Evolutionary conservation across 2,797 vertebrate genomes (phyloP).

Genomic region (Synaphobranchus kaupii): DNA sequence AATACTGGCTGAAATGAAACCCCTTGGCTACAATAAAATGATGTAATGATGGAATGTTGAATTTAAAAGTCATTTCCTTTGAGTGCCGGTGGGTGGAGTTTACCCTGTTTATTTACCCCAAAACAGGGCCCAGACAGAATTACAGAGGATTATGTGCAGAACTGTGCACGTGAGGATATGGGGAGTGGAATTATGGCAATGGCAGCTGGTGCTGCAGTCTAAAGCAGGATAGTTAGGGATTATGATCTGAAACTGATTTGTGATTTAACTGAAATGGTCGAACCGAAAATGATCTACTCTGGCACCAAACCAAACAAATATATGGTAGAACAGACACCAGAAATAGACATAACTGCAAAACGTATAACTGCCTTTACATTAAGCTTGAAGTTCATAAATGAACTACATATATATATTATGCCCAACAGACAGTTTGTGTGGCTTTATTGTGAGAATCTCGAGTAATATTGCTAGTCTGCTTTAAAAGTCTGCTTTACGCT

Average conservation of each 20-base stretch:
- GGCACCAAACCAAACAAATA: background rate
- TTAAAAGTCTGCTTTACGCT: background rate
- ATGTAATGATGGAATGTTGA: background rate
- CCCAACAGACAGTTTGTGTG: background rate
- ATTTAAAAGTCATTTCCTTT: conserved; percentile 15
- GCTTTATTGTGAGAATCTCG: background rate
- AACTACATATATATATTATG: background rate
- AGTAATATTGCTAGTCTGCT: background rate
- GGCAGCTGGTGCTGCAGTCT: conserved; percentile 40
- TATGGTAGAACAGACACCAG: background rate
- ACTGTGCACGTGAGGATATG: conserved; percentile 30
- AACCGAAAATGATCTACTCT: background rate
- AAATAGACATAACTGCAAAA: background rate
- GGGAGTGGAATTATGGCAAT: conserved; percentile 44
- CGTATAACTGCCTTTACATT: background rate
- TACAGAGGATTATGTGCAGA: conserved; percentile 47
- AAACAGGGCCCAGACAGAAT: conserved; percentile 53
- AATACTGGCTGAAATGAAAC: background rate
- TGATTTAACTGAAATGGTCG: background rate
- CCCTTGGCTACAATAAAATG: background rate
- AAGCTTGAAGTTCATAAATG: background rate
- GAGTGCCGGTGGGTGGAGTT: conserved; percentile 25
- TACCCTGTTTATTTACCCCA: conserved; percentile 38
- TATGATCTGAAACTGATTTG: background rate
- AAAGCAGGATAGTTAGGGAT: conserved; percentile 8